phyloP scores from a whole-genome alignment of 2,888 invertebrate species.

The Cantharis rustica region DNA sequence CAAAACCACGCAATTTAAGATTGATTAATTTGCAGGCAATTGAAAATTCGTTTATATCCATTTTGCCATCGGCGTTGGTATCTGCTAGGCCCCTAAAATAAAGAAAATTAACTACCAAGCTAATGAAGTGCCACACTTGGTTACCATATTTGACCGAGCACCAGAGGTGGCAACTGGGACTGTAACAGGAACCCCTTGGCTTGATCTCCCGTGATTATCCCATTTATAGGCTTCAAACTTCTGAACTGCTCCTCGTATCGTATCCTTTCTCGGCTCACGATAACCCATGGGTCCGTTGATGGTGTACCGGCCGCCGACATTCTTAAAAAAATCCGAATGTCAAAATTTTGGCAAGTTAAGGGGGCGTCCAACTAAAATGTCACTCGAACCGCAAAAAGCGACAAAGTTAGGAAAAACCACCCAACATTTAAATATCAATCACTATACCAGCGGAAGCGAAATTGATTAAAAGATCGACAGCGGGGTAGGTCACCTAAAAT shows the following conservation, averaged over 20 bases:
- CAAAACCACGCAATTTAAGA: slow-evolving; percentile 88
- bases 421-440: not conserved
- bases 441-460: not conserved
- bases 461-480: not conserved
- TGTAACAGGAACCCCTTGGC: slow-evolving; percentile 91
- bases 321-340: not conserved
- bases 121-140: slow-evolving; percentile 26
- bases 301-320: slow-evolving; percentile 56
- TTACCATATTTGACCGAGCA: slow-evolving; percentile 96
- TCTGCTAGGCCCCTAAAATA: slow-evolving; percentile 82
- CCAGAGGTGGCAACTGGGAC: slow-evolving; percentile 86
- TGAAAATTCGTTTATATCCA: slow-evolving; percentile 95
- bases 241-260: slow-evolving; percentile 93
- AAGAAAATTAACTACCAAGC: not conserved
- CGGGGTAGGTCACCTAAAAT: not conserved
- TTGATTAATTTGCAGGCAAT: slow-evolving; percentile 96
- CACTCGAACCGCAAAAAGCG: not conserved
- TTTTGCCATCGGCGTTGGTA: slow-evolving; percentile 94
- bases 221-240: slow-evolving; percentile 82
- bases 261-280: slow-evolving; percentile 83
- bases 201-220: slow-evolving; percentile 88
- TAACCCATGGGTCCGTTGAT: slow-evolving; percentile 79
- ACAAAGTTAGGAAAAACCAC: not conserved
- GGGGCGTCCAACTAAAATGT: not conserved
- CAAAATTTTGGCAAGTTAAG: not conserved